These are phyloP conservation scores for Pseudococcus jackbeardsleyi DNA, from an alignment of 2,888 invertebrate species.

Conservation along the genomic window DNA sequence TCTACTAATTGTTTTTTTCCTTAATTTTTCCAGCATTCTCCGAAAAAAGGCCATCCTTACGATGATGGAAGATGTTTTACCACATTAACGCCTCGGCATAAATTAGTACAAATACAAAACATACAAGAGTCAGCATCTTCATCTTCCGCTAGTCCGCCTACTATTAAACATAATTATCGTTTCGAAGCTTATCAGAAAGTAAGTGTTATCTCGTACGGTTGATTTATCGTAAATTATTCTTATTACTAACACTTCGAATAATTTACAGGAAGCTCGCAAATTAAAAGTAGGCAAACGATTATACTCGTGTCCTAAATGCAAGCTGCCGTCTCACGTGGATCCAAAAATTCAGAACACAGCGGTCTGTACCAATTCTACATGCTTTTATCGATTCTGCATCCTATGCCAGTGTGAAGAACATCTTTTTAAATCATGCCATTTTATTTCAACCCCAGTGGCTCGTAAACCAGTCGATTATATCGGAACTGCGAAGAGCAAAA, in stretches of 20 bases:
- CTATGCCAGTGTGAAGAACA: constrained; percentile 66
- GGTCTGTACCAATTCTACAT: constrained; percentile 67
- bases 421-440: constrained; percentile 63
- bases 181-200: constrained; percentile 71
- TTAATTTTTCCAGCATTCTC: not conserved
- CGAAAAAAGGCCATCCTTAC: not conserved
- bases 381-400: constrained; percentile 68
- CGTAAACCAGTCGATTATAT: constrained; percentile 26
- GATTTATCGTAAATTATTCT: not conserved
- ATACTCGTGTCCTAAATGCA: constrained; percentile 68
- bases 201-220: constrained; percentile 61
- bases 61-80: not conserved
- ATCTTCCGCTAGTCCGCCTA: constrained; percentile 70
- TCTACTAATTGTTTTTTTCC: not conserved
- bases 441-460: constrained; percentile 59
- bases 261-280: constrained; percentile 68
- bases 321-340: constrained; percentile 68
- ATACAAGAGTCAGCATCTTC: constrained; percentile 48
- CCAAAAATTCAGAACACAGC: constrained; percentile 65
- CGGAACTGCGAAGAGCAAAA: constrained; percentile 45
- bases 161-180: constrained; percentile 71
- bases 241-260: not conserved
- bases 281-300: constrained; percentile 68
- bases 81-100: constrained; percentile 25
- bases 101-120: constrained; percentile 58